A percentile compares a stretch with the other conserved stretches of the same genome.
Conservation (phyloP, 1,140 invertebrate species). For the Bradynema listronoti region DNA sequence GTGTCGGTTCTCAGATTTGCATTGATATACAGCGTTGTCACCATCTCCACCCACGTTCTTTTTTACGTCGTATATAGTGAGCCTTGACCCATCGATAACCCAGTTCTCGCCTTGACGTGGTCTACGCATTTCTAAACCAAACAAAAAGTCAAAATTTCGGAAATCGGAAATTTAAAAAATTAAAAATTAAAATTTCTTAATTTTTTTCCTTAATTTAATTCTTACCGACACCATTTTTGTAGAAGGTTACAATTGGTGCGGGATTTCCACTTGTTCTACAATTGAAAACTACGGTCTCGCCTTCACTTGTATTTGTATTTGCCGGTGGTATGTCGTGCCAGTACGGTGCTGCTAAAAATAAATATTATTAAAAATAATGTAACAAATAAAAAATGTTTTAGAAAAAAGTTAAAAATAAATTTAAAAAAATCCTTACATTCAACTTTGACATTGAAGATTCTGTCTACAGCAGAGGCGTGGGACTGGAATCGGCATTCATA, state of each 20-base stretch:
- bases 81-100: slow-evolving; percentile 65
- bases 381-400: no score
- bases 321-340: slow-evolving; percentile 79
- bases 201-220: slow-evolving; percentile 14
- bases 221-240: slow-evolving; percentile 77
- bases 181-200: slow-evolving; percentile 2
- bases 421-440: slow-evolving; percentile 36
- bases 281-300: slow-evolving; percentile 76
- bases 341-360: slow-evolving; percentile 72
- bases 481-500: slow-evolving; percentile 53
- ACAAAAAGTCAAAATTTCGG: not conserved
- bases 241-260: slow-evolving; percentile 85
- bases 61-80: slow-evolving; percentile 74
- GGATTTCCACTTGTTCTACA: slow-evolving; percentile 83
- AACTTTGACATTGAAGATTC: slow-evolving; percentile 51
- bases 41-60: slow-evolving; percentile 64
- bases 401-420: not conserved
- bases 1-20: slow-evolving; percentile 91
- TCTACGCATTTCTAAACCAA: slow-evolving; percentile 46
- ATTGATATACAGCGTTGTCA: slow-evolving; percentile 95
- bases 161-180: no score
- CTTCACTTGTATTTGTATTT: slow-evolving; percentile 80
- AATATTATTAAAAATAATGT: no score
- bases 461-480: slow-evolving; percentile 47
- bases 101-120: slow-evolving; percentile 60